A percentile compares a stretch with the other conserved stretches of the same genome.
Evolutionary conservation across 2,113 vertebrate genomes (phyloP).

Genomic region (Motacilla alba): DNA sequence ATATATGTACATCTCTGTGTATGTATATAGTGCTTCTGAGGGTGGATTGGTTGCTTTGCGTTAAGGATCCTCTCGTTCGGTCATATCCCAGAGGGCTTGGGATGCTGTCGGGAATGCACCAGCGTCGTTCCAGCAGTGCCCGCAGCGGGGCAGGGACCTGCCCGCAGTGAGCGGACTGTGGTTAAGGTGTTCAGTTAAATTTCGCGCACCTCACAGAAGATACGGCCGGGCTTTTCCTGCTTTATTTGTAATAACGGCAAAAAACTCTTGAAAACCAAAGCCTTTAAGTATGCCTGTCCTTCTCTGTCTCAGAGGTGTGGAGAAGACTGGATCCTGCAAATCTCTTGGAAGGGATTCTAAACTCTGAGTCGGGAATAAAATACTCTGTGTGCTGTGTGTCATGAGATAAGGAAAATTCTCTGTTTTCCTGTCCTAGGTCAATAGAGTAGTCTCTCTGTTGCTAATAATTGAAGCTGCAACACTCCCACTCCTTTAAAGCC

Average conservation of each 20-base stretch:
- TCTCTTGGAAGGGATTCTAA: not conserved
- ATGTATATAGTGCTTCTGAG: not conserved
- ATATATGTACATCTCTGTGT: not conserved
- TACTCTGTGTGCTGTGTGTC: not conserved
- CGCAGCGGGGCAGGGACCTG: not conserved
- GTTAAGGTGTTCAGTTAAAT: rapidly evolving
- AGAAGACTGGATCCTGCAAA: not conserved
- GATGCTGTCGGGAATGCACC: not conserved
- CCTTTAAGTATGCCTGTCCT: too few relatives aligned
- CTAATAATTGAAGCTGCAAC: not conserved
- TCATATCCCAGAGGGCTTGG: rapidly evolving
- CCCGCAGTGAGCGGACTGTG: not conserved
- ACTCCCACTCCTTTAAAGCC: not conserved
- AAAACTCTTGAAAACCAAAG: not conserved
- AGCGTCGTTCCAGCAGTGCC: not conserved
- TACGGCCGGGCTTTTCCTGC: rapidly evolving
- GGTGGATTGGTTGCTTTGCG: rapidly evolving
- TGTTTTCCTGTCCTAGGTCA: not conserved
- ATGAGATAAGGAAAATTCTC: not conserved
- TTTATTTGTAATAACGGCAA: not conserved
- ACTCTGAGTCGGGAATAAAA: not conserved
- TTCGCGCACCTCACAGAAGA: not conserved
- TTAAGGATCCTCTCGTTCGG: too few relatives aligned
- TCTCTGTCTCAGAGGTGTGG: not conserved
- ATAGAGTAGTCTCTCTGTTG: rapidly evolving